These are phyloP conservation scores for Drosophila rellima DNA, from an alignment of 2,888 invertebrate species.

Conservation along the genomic window DNA sequence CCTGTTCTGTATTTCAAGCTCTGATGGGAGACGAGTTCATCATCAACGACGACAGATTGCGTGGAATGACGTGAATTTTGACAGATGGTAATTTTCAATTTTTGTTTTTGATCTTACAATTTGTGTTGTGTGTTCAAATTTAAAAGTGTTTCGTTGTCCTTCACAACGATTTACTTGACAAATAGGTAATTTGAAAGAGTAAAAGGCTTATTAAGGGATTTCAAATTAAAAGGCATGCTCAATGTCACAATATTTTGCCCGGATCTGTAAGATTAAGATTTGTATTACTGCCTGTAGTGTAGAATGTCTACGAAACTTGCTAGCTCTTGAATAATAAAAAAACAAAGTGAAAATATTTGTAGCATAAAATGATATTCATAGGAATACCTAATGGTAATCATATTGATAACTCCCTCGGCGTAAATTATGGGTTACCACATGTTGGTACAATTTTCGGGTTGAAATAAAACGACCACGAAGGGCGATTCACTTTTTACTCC, in stretches of 20 bases:
- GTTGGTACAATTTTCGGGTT: constrained; percentile 67
- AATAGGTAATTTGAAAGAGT: constrained; percentile 77
- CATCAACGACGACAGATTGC: constrained; percentile 53
- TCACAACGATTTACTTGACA: constrained; percentile 62
- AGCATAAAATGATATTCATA: constrained; percentile 9
- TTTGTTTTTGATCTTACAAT: constrained; percentile 83
- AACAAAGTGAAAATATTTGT: constrained; percentile 3
- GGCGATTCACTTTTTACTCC: constrained; percentile 62
- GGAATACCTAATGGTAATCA: constrained; percentile 49
- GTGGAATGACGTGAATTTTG: constrained; percentile 81
- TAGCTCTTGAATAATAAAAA: constrained; percentile 1
- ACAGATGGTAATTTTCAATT: constrained; percentile 84
- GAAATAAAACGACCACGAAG: constrained; percentile 54
- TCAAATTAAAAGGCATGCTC: constrained; percentile 48
- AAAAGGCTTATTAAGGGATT: constrained; percentile 49
- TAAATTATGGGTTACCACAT: constrained; percentile 80
- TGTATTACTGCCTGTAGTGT: not conserved
- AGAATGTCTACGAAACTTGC: not conserved
- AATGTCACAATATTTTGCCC: constrained; percentile 83
- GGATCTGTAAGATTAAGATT: constrained; percentile 40
- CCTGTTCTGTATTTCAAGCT: constrained; percentile 22
- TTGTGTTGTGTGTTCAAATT: constrained; percentile 62
- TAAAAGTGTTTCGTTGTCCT: constrained; percentile 79
- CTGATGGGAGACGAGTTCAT: constrained; percentile 17
- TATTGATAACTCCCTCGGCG: constrained; percentile 70